These are phyloP conservation scores for Octodonta nipae DNA, from an alignment of 2,888 invertebrate genomes.

Conservation along the genomic window DNA sequence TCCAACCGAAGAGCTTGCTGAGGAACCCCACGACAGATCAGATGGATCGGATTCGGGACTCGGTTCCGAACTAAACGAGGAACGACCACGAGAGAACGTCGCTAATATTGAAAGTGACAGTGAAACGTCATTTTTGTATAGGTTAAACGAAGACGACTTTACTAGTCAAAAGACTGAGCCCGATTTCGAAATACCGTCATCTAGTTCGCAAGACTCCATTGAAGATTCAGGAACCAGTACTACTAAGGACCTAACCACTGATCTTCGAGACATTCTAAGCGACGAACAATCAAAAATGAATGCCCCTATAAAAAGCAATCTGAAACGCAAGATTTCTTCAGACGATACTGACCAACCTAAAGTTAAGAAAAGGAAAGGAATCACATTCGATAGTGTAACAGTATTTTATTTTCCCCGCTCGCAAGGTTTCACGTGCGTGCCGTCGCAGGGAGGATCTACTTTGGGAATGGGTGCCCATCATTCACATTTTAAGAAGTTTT, in stretches of 20 bases:
- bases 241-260: too few species aligned
- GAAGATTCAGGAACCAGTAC: too few species aligned
- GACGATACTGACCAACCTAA: constrained; percentile 35
- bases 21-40: constrained; percentile 51
- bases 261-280: constrained; percentile 17
- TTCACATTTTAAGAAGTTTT: constrained; percentile 60
- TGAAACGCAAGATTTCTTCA: constrained; percentile 50
- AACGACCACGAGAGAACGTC: constrained; percentile 31
- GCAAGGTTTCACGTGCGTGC: constrained; percentile 84
- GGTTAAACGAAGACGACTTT: constrained; percentile 21
- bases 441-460: constrained; percentile 81
- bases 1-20: constrained; percentile 41
- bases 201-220: constrained; percentile 10
- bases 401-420: constrained; percentile 90
- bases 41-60: constrained; percentile 77
- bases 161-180: constrained; percentile 8
- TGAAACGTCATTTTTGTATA: constrained; percentile 39
- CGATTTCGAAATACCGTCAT: constrained; percentile 19
- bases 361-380: constrained; percentile 63
- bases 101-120: constrained; percentile 35
- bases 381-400: constrained; percentile 82
- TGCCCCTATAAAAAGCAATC: constrained; percentile 45
- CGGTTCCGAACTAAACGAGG: constrained; percentile 60
- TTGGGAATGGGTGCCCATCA: constrained; percentile 79
- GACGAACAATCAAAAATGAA: constrained; percentile 12